Percentiles rank a stretch among this genome's conserved stretches.
phyloP scores from a whole-genome alignment of 2,113 vertebrate species.

The Micronycteris hirsuta region DNA sequence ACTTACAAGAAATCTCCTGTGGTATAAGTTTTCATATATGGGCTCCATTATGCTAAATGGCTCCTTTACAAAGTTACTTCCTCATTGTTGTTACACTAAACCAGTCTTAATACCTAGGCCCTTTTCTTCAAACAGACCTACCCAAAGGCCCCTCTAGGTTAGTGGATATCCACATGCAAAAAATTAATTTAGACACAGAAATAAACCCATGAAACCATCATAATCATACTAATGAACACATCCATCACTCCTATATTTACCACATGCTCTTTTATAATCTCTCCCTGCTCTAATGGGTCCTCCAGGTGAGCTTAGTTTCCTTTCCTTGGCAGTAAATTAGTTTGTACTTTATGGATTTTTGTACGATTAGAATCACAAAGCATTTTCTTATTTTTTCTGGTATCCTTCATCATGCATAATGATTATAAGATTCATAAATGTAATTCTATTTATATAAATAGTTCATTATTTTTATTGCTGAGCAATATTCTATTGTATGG shows the following conservation, averaged over 20 bases:
- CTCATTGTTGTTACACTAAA: not conserved
- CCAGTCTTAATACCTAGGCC: not conserved
- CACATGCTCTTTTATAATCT: not conserved
- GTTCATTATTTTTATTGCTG: not conserved
- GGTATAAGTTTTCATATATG: not conserved
- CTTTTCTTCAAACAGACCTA: not conserved
- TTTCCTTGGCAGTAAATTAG: not conserved
- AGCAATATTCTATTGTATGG: too few relatives aligned
- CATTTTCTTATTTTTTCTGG: not conserved
- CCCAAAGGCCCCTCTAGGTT: not conserved
- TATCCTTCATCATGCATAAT: not conserved
- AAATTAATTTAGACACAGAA: not conserved
- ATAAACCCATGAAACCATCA: not conserved
- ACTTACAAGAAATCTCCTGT: fast-evolving
- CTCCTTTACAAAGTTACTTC: not conserved
- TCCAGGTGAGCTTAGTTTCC: not conserved
- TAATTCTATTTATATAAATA: not conserved
- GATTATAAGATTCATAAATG: not conserved
- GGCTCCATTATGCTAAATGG: not conserved
- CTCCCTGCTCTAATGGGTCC: not conserved
- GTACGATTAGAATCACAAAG: not conserved
- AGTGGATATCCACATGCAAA: not conserved
- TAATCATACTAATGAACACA: not conserved
- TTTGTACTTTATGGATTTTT: not conserved
- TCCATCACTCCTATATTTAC: not conserved